phyloP scores from a whole-genome alignment of 2,113 vertebrate genomes.

The Hucho hucho region DNA sequence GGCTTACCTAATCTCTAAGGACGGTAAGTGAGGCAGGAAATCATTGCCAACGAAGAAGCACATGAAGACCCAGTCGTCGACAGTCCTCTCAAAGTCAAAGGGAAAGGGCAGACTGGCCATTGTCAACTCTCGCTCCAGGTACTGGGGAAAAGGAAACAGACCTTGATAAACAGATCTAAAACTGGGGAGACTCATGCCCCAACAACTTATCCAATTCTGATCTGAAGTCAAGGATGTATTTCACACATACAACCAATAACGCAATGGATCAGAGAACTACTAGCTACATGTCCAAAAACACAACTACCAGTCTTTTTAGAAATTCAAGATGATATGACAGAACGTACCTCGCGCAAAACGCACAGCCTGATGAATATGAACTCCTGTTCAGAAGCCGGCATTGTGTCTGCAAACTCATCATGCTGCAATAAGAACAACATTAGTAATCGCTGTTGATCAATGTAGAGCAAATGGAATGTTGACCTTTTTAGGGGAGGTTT shows the following conservation, averaged over 20 bases:
- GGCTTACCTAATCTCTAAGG: slow-evolving; percentile 91
- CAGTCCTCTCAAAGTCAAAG: slow-evolving; percentile 90
- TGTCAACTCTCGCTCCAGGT: slow-evolving; percentile 89
- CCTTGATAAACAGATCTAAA: not conserved
- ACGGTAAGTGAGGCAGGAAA: slow-evolving; percentile 94
- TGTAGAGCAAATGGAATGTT: not conserved
- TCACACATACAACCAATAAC: too few species aligned
- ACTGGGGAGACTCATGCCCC: too few species aligned
- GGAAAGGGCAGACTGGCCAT: slow-evolving; percentile 95
- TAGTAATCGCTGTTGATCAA: not conserved
- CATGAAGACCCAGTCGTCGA: slow-evolving; percentile 99
- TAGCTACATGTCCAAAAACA: too few species aligned
- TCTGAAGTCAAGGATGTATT: too few species aligned
- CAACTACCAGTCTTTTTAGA: too few species aligned
- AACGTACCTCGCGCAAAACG: slow-evolving; percentile 87
- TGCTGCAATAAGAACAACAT: slow-evolving; percentile 72
- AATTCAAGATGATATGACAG: too few species aligned
- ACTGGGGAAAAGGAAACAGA: slow-evolving; percentile 66
- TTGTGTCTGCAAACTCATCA: slow-evolving; percentile 86
- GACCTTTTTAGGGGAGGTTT: not conserved
- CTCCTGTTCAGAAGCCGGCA: slow-evolving; percentile 84
- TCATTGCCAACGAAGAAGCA: slow-evolving; percentile 99
- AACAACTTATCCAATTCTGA: too few species aligned
- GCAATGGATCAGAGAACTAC: too few species aligned
- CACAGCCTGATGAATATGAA: slow-evolving; percentile 94